Evolutionary conservation across 1,140 invertebrate species (phyloP), one percentile per base, ranked within the genome.

Genomic region (Rhagoletis zephyria): DNA sequence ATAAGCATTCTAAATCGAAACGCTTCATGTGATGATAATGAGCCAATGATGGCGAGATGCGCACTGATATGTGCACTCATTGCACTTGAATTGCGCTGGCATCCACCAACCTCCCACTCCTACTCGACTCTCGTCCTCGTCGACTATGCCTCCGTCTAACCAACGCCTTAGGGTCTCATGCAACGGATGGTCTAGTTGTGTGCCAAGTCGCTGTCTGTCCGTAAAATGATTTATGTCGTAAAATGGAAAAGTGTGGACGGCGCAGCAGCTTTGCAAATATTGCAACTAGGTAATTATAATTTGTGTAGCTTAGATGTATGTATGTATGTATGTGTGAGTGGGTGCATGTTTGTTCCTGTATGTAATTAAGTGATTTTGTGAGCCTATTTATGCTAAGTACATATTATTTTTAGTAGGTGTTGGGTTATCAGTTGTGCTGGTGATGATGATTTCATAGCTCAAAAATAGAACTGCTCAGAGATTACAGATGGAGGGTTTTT

Each of bases 211-310:
- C 74, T 81, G 74, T 81, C 74, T 19, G 51, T n/a, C n/a, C 3
- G n/a, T 30, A 2, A 56, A 81, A 81, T 81, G 74, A 81, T 81
- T 81, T 81, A 81, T 81, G 74, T 14, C 74, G 42, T 4, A 45
- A 9, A 56, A 56, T 19, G n/a, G 70, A 45, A 48, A 74, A 74
- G 12, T n/a, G n/a, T 63, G 7, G 12, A 30, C 30, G 30, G 30
- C 0, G 30, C 30, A 30, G 45, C 2, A 81, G 45, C 7, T 12
- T 16, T 5, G 48, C 42, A 81, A 30, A 19, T 59, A 81, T 16
- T 81, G 48, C 48, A 51, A 56, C 74, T 81, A n/a, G n/a, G n/a
- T n/a, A 81, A 81, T 81, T 81, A 19, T 30, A 56, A 56, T 81
- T 81, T 56, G 12, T 12, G 6, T 3, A 16, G 70, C 9, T 10